Base-by-base conservation (phyloP, 1,140 invertebrate species). In the Himalopsyche phryganea region DNA sequence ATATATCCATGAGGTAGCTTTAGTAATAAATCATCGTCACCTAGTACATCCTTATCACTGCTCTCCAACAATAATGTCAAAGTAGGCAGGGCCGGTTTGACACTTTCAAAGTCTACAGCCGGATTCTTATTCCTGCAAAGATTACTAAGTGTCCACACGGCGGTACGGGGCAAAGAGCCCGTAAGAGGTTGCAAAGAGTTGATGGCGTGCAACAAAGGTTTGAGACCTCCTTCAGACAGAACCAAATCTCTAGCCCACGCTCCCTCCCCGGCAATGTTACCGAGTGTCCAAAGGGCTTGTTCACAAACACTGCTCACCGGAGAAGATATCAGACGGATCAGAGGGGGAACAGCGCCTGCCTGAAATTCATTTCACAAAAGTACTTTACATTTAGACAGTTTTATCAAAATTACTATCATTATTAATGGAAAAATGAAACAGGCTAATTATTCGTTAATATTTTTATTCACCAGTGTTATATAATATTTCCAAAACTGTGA, bases 211-310 rank as follows among this genome's bases (percentile, higher is more conserved):
- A 93, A 66, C n/a, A 94, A 72, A 28, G 83, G 80, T 15, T 82
- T 75, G 61, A 93, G 74, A 35, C 85, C 81, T 17, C 83, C 83
- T 40, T 79, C 67, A 0, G 69, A 65, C 7, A 93, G 80, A 45
- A 95, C 90, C 41, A 86, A 76, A 76, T 96, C 91, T 35, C 92
- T 78, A 2, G 87, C 80, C 15, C 69, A 66, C 0, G 91, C 80
- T 1, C 92, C 91, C 75, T 95, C 89, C 66, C 94, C 96, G 61
- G 96, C 96, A 68, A 98, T 96, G 75, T 98, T 98, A 63, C 96
- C 96, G 17, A 99, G 76, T 4, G 96, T 96, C 96, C 96, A 99
- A 0, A 98, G 94, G 40, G 94, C 89, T 76, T 99, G 97, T 72
- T 98, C 96, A 17, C 90, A 89, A 2, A 98, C 89, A 58, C 87